Conservation (phyloP, 2,797 vertebrate genomes). For the Pterois miles region DNA sequence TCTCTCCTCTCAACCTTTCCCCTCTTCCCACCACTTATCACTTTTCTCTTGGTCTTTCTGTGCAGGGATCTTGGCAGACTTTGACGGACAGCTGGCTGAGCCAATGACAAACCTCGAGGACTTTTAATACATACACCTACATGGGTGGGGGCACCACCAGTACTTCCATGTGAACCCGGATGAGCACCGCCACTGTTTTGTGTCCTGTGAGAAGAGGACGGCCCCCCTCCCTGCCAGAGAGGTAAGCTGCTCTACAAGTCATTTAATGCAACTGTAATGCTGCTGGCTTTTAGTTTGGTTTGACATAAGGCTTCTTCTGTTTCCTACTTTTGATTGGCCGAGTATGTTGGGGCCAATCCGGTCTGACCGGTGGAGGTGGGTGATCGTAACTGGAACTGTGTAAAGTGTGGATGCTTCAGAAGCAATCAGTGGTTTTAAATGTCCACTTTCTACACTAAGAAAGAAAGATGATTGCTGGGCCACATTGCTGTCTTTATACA, state of each 20-base stretch:
- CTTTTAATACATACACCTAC: background rate
- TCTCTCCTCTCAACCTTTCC: background rate
- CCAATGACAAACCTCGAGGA: constrained; percentile 29
- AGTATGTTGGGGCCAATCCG: background rate
- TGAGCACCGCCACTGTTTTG: constrained; percentile 9
- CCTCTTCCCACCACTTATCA: background rate
- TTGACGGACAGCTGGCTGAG: constrained; percentile 14
- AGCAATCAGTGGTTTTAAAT: background rate
- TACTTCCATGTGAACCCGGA: constrained; percentile 26
- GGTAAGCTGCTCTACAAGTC: constrained; percentile 5
- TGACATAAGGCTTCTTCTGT: too few relatives aligned
- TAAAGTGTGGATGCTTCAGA: background rate
- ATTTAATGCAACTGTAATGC: background rate
- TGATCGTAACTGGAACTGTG: too few relatives aligned
- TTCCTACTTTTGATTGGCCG: background rate
- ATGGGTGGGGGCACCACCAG: background rate
- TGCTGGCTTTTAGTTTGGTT: background rate
- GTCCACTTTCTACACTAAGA: background rate
- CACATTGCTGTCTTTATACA: background rate
- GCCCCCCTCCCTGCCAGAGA: constrained; percentile 19
- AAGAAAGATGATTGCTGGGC: background rate
- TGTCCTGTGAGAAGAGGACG: constrained; percentile 32
- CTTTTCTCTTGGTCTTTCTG: background rate
- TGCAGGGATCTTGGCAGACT: constrained; percentile 35
- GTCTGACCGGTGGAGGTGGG: background rate